Percentiles rank a stretch among this genome's conserved stretches.
Conservation (phyloP, 2,797 vertebrate genomes). For the Acanthurus leucopareius region DNA sequence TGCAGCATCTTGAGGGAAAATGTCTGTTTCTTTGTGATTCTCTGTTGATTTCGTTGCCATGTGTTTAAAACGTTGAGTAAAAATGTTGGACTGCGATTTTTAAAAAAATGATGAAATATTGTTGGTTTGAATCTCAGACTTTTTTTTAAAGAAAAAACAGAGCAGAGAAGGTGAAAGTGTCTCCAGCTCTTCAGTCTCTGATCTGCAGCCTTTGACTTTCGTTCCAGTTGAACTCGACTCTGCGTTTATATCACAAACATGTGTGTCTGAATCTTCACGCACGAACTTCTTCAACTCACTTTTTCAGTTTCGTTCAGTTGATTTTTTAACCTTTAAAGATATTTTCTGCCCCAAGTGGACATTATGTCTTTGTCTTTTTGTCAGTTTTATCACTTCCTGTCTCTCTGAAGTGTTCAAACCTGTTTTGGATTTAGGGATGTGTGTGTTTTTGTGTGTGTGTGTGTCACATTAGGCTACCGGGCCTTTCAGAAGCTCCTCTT, state of each 20-base stretch:
- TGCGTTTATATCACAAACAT: constrained; percentile 41
- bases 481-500: constrained; percentile 1
- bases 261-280: constrained; percentile 12
- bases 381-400: too few relatives aligned
- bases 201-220: constrained; percentile 14
- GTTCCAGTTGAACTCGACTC: constrained; percentile 11
- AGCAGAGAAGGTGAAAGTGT: constrained; percentile 12
- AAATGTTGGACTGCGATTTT: neutral
- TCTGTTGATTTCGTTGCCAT: constrained; percentile 16
- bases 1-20: constrained; percentile 5
- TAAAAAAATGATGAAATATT: constrained; percentile 5
- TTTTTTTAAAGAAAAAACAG: neutral
- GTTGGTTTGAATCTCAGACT: constrained; percentile 12
- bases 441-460: neutral
- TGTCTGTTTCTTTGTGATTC: neutral
- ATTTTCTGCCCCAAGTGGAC: too few relatives aligned
- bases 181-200: neutral
- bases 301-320: neutral
- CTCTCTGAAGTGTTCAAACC: too few relatives aligned
- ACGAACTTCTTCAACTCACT: too few relatives aligned
- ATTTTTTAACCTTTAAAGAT: too few relatives aligned
- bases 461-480: neutral
- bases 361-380: too few relatives aligned
- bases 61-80: constrained; percentile 7
- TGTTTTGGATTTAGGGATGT: too few relatives aligned